phyloP scores from a whole-genome alignment of 2,888 invertebrate genomes.

The Cryptus viduatorius region DNA sequence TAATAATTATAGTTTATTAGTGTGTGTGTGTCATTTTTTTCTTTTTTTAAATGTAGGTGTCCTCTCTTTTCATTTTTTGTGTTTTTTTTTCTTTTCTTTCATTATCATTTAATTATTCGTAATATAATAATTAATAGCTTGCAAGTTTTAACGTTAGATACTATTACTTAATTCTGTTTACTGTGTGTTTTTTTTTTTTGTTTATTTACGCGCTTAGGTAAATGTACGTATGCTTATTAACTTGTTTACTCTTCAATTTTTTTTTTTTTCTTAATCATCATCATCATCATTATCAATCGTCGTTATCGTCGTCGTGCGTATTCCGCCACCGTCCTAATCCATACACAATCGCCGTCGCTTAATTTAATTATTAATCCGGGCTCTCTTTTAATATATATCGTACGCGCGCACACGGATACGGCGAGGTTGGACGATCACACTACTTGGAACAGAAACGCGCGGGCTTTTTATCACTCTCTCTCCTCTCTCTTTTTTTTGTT shows the following conservation, averaged over 20 bases:
- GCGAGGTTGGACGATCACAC: slow-evolving; percentile 67
- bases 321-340: slow-evolving; percentile 59
- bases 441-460: slow-evolving; percentile 68
- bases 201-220: slow-evolving; percentile 83
- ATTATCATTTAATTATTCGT: slow-evolving; percentile 82
- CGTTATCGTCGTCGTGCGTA: slow-evolving; percentile 58
- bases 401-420: slow-evolving; percentile 66
- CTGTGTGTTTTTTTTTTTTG: slow-evolving; percentile 72
- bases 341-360: slow-evolving; percentile 62
- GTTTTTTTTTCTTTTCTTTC: slow-evolving; percentile 57
- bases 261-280: slow-evolving; percentile 48
- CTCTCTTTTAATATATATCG: slow-evolving; percentile 61
- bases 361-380: slow-evolving; percentile 67
- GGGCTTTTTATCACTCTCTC: slow-evolving; percentile 57
- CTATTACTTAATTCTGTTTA: slow-evolving; percentile 84
- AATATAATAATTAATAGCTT: slow-evolving; percentile 84
- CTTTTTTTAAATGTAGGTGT: slow-evolving; percentile 77
- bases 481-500: slow-evolving; percentile 29
- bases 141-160: slow-evolving; percentile 84
- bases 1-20: slow-evolving; percentile 82
- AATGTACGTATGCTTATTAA: slow-evolving; percentile 82
- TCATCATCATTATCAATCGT: slow-evolving; percentile 51
- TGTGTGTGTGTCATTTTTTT: slow-evolving; percentile 65
- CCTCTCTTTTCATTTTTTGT: slow-evolving; percentile 71
- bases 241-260: slow-evolving; percentile 65